Evolutionary conservation across 2,113 vertebrate genomes (phyloP), one percentile per base, ranked within the genome.

Genomic region (Odocoileus hemionus): DNA sequence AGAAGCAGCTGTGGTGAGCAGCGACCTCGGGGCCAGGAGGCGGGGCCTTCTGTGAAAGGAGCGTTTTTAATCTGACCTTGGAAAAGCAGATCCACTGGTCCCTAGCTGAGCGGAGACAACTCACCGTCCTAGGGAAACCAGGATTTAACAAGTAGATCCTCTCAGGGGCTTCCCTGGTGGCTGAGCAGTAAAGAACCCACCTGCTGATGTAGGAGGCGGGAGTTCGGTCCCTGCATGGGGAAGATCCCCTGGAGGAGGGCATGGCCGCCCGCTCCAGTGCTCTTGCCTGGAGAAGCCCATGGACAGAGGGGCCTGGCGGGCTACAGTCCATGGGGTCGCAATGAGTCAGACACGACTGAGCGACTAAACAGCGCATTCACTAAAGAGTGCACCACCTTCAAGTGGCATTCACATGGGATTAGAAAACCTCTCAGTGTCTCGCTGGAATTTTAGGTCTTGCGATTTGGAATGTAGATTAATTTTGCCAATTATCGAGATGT

Each of bases 1-100:
- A 99, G 95, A 99, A 98, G 60, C 95, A 97, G 21, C 98, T 99
- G 99, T 99, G 99, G 99, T 99, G 96, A 99, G 99, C 25, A n/a
- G 80, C 43, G 25, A 6, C 23, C 45, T 14, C 26, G 52, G 45
- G 47, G 45, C 67, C 26, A 19, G 1, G 1, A 33, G 45, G 19
- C 23, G 14, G 50, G 26, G 4, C 8, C 11, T 78, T 21, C 13
- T 7, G 16, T 9, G 54, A 76, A 64, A 36, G 17, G 25, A 28
- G 7, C 33, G 39, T 54, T n/a, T 58, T 74, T 57, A 89, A 89
- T 79, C 52, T 45, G 36, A 43, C 50, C 33, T 60, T 78, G 58
- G 64, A 64, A 80, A 50, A 28, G 8, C 28, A 57, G 21, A 70
- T 19, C 33, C 45, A 45, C 25, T 33, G 19, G 39, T 87, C 89